Base-by-base conservation (phyloP, 1,140 invertebrate species). In the Ladona fulva region DNA sequence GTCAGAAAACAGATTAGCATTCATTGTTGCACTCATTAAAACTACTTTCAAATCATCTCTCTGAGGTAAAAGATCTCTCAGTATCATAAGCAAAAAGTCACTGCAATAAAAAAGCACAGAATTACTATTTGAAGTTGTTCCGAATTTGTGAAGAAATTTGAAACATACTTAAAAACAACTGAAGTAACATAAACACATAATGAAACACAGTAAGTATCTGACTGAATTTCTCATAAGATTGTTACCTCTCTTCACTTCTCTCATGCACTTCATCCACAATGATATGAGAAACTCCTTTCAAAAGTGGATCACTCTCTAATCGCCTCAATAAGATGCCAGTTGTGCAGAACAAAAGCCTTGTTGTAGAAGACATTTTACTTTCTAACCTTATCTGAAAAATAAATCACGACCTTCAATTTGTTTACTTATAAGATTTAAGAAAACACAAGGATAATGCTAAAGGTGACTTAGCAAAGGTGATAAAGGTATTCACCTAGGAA, bases 201-300 rank as follows among this genome's bases (percentile, higher is more conserved):
- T 16, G 52, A 6, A 66, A 77, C 77, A 78, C 12, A 24, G 79
- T 10, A 66, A 14, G 22, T 78, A 66, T 75, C 29, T 42, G 42
- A 78, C 25, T 24, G 25, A 76, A 78, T 29, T 1, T 74, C 75
- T n/a, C n/a, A n/a, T n/a, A n/a, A n/a, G n/a, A n/a, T n/a, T n/a
- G 29, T 79, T 81, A 87, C 86, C 89, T 94, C 83, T 97, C 95
- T 83, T 94, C 91, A 66, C 91, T 92, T 79, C 96, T 87, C 84
- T 98, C 96, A 83, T 98, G 96, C 3, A 97, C 93, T 86, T 98
- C 96, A 84, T 98, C 96, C 12, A 97, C 89, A 79, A 95, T 89
- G 25, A 95, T 86, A 82, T 95, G 94, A 0, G 92, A 91, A 0
- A 94, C 90, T 19, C 89, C 88, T n/a, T 87, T 85, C 24, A 95